A percentile compares a stretch with the other conserved stretches of the same genome.
phyloP scores from a whole-genome alignment of 1,140 invertebrate genomes.

The Rhizoglyphus robini region DNA sequence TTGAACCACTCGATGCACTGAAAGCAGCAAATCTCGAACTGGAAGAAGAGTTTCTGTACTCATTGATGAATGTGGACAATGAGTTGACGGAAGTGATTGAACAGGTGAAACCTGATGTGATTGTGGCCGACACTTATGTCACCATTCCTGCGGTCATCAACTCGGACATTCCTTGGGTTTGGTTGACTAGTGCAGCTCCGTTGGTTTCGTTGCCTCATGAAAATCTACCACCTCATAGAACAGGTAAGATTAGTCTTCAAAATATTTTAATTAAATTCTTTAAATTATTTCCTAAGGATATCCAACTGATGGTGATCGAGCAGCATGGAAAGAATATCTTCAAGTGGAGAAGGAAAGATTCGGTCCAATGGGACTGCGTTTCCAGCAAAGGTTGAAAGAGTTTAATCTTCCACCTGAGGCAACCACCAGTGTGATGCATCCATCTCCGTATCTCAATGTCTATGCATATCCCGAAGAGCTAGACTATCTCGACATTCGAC shows the following conservation, averaged over 20 bases:
- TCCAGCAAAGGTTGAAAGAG: not conserved
- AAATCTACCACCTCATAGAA: slow-evolving; percentile 1
- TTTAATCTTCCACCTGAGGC: not conserved
- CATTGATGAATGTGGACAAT: slow-evolving; percentile 4
- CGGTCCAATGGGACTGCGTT: not conserved
- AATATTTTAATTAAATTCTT: not conserved
- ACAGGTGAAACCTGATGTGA: slow-evolving; percentile 16
- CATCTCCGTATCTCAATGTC: slow-evolving; percentile 21
- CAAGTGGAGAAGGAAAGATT: not conserved
- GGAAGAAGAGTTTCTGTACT: not conserved
- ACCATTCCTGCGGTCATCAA: not conserved
- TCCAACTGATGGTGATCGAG: slow-evolving; percentile 3
- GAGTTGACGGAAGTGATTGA: not conserved
- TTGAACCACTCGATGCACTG: not conserved
- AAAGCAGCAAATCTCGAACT: not conserved
- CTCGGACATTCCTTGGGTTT: slow-evolving; percentile 7
- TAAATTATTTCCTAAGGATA: not conserved
- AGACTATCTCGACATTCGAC: not conserved
- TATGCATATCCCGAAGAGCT: slow-evolving; percentile 22
- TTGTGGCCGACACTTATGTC: slow-evolving; percentile 13
- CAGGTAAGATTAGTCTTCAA: not conserved
- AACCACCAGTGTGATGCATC: not conserved
- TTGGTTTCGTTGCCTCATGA: not conserved
- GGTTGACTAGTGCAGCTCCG: not conserved
- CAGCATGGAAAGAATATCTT: not conserved